Base-by-base conservation (phyloP, 2,113 vertebrate species). In the Cardinalis cardinalis region DNA sequence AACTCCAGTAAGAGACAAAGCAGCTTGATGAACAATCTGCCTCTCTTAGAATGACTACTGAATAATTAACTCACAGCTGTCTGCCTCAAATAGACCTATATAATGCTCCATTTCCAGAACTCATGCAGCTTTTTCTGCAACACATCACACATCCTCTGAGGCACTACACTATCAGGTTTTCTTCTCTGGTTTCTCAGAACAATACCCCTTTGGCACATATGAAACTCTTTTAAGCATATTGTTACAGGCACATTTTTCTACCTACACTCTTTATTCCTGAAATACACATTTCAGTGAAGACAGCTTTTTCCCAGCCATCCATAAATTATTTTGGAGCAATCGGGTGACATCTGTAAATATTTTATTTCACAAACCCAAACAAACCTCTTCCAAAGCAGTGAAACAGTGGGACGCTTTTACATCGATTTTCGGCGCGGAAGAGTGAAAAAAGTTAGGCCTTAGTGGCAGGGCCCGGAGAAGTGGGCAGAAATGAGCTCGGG, bases 401-500 rank as follows among this genome's bases (percentile, higher is more conserved):
- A 36, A 66, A 28, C 5, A 40, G 24, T 12, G 11, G 1, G 78
- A 75, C 3, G 28, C 3, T 65, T 69, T 43, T 7, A 28, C n/a
- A 38, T 0, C 25, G 52, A 41, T 43, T 60, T 51, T 9, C 38
- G 5, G 56, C 2, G 36, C 8, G 4, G 4, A 28, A 55, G 19
- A 18, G 18, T 0, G 15, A 8, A 15, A 41, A 7, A 10, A 5
- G 15, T 10, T 4, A 52, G 2, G 16, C 26, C 34, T 58, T 31
- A 18, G 3, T 7, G 43, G 5, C 60, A 18, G 0, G n/a, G 44
- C 73, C 7, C 14, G 10, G 6, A 13, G 28, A 23, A 44, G n/a
- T 0, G 8, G 2, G 36, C 34, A 72, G 41, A 19, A 53, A 32
- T 0, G 0, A 41, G 11, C 12, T n/a, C 10, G 4, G 5, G 16